phyloP scores from a whole-genome alignment of 2,797 vertebrate genomes.

The Phrynocephalus vlangalii region DNA sequence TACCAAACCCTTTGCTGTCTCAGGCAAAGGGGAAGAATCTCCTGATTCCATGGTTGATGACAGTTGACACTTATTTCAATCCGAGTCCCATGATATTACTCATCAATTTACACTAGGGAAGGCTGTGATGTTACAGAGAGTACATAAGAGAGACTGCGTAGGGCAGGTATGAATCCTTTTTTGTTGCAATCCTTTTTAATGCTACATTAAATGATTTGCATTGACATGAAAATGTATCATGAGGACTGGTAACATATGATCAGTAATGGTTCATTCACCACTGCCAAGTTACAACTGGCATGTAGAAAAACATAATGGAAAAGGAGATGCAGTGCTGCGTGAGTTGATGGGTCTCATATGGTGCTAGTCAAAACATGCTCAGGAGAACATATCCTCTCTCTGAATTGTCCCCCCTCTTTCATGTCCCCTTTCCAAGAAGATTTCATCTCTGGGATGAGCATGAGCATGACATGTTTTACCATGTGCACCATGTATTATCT shows the following conservation, averaged over 20 bases:
- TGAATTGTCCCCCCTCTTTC: neutral
- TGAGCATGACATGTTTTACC: neutral
- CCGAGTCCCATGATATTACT: neutral
- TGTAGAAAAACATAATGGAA: neutral
- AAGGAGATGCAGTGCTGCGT: neutral
- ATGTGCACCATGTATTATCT: neutral
- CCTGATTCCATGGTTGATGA: neutral
- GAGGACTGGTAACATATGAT: no score
- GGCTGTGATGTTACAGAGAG: no score
- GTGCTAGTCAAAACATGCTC: neutral
- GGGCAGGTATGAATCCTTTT: no score
- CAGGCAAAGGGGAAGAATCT: neutral
- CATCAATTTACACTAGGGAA: neutral
- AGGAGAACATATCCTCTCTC: neutral
- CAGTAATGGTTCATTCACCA: no score
- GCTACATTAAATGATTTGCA: no score
- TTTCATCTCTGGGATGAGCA: neutral
- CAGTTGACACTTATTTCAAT: neutral
- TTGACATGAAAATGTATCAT: no score
- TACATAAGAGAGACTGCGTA: no score
- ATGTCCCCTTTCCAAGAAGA: no score
- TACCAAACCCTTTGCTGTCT: neutral
- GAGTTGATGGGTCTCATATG: neutral
- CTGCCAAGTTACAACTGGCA: neutral
- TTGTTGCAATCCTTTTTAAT: no score